A percentile compares a stretch with the other conserved stretches of the same genome.
These are phyloP conservation scores for Sarcophaga subvicina DNA, from an alignment of 2,888 invertebrate species.

Conservation along the genomic window DNA sequence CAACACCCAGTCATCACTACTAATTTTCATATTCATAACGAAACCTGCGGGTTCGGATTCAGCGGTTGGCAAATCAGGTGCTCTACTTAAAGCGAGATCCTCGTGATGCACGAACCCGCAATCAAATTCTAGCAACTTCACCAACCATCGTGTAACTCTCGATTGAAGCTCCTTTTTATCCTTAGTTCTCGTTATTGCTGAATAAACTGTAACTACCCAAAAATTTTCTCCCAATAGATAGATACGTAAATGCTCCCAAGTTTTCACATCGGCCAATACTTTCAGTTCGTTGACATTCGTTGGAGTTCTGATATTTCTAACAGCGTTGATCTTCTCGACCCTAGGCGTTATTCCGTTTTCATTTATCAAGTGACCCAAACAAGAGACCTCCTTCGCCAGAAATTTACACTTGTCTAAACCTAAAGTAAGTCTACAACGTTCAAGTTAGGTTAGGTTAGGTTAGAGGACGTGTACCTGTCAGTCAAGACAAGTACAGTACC, in stretches of 20 bases:
- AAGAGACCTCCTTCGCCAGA: no score
- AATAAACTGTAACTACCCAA: conserved; percentile 46
- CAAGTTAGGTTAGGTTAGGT: no score
- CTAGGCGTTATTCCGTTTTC: no score
- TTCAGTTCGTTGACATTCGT: conserved; percentile 54
- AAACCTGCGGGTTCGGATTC: conserved; percentile 35
- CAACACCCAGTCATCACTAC: conserved; percentile 11
- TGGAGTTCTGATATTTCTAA: no score
- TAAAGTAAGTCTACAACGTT: no score
- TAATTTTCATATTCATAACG: background rate
- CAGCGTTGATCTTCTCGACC: no score
- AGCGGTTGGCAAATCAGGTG: conserved; percentile 13
- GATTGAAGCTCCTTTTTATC: conserved; percentile 18
- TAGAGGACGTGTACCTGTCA: no score
- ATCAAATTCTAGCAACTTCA: conserved; percentile 23
- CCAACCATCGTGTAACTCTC: background rate
- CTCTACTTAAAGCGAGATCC: conserved; percentile 52
- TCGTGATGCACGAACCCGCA: conserved; percentile 29
- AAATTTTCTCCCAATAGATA: conserved; percentile 55
- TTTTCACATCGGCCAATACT: conserved; percentile 64
- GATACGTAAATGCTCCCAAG: conserved; percentile 65
- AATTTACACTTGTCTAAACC: no score
- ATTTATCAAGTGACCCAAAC: no score
- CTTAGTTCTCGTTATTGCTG: conserved; percentile 15
- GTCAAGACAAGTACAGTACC: no score